These are phyloP conservation scores for Gymnopithys bicolor DNA, from an alignment of 2,797 vertebrate genomes.

Conservation along the genomic window DNA sequence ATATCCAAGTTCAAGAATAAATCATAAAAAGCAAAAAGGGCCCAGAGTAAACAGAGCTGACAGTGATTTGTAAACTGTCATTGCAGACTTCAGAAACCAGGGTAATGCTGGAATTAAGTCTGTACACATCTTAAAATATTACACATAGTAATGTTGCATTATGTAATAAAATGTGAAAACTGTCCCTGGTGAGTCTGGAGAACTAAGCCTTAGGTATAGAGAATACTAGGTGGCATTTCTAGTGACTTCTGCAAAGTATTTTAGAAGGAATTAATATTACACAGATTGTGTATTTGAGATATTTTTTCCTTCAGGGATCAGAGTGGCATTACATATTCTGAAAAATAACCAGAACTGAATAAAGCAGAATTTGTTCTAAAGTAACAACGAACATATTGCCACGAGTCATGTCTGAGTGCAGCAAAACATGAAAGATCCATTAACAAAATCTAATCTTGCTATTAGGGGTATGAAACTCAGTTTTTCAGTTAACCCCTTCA, in stretches of 20 bases:
- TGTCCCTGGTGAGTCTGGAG: neutral
- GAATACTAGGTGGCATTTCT: neutral
- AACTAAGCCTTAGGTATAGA: neutral
- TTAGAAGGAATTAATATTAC: neutral
- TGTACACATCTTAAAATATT: rapidly evolving
- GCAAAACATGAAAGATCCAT: neutral
- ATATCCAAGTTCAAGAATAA: neutral
- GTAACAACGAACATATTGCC: rapidly evolving
- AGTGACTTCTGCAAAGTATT: neutral
- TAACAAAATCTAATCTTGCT: neutral
- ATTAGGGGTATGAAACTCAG: neutral
- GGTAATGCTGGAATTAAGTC: neutral
- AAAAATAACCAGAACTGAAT: neutral
- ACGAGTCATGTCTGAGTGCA: neutral
- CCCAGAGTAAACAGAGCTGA: neutral
- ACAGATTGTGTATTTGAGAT: neutral
- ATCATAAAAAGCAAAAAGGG: neutral
- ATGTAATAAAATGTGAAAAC: neutral
- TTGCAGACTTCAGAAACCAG: neutral
- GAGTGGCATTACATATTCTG: neutral
- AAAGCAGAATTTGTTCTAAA: neutral
- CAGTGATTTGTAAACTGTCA: rapidly evolving
- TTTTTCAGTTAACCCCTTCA: neutral
- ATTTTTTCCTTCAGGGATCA: neutral
- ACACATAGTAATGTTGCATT: neutral